Evolutionary conservation across 2,888 invertebrate genomes (phyloP).

Genomic region (Xestia ashworthii): DNA sequence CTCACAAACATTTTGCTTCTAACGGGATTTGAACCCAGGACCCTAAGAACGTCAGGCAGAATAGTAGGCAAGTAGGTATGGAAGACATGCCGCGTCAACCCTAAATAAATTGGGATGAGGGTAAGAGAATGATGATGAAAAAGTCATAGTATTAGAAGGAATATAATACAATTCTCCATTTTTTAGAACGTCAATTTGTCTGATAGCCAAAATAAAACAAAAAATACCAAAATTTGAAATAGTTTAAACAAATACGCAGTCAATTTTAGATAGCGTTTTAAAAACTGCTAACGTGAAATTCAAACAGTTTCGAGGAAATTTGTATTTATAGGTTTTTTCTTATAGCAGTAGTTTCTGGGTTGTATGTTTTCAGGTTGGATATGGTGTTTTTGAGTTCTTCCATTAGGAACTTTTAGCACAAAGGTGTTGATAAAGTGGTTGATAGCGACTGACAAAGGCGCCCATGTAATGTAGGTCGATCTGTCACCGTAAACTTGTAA

Average conservation of each 20-base stretch:
- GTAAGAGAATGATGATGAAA: background rate
- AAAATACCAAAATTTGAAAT: background rate
- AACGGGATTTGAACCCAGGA: no score
- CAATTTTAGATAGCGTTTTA: constrained; percentile 14
- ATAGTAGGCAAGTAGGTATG: background rate
- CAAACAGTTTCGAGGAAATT: constrained; percentile 27
- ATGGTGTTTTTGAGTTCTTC: background rate
- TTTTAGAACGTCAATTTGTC: background rate
- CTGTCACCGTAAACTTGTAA: no score
- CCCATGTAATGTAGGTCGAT: background rate
- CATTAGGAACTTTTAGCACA: no score
- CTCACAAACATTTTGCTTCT: no score
- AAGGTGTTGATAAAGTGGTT: no score
- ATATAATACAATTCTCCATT: background rate
- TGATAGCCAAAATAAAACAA: background rate
- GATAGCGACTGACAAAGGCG: background rate
- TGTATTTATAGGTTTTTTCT: constrained; percentile 15
- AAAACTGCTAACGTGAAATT: constrained; percentile 21
- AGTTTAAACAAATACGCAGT: constrained; percentile 5
- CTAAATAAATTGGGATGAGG: background rate
- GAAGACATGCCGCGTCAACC: background rate
- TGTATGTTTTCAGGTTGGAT: background rate
- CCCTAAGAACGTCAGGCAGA: no score
- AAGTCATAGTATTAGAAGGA: background rate
- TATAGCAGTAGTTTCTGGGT: background rate